Percentiles rank a stretch among this genome's conserved stretches.
These are phyloP conservation scores for Bujurquina vittata DNA, from an alignment of 2,113 vertebrate genomes.

Conservation along the genomic window DNA sequence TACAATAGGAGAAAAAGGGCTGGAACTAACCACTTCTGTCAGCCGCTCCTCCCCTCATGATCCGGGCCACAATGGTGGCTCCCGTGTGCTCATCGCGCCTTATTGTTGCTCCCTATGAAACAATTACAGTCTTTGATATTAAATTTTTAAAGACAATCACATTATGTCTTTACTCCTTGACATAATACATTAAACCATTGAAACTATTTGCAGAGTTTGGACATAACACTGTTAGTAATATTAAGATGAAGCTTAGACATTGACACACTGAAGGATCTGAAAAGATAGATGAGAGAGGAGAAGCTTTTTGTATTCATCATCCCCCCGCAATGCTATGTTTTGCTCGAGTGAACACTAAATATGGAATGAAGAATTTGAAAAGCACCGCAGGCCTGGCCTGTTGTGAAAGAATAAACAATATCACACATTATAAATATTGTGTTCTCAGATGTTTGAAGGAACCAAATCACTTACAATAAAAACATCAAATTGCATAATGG, in stretches of 20 bases:
- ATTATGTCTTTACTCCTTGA: too few relatives aligned
- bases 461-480: slow-evolving; percentile 43
- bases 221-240: neutral
- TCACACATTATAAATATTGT: slow-evolving; percentile 50
- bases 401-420: slow-evolving; percentile 23
- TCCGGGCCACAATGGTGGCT: slow-evolving; percentile 83
- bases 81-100: too few relatives aligned
- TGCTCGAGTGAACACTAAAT: neutral
- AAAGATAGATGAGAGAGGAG: neutral
- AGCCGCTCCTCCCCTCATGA: slow-evolving; percentile 93
- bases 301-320: too few relatives aligned
- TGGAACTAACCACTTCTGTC: slow-evolving; percentile 88
- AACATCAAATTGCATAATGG: slow-evolving; percentile 18
- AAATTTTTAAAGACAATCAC: too few relatives aligned
- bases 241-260: neutral
- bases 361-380: neutral
- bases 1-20: neutral
- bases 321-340: too few relatives aligned
- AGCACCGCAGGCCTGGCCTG: neutral
- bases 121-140: neutral
- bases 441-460: slow-evolving; percentile 41
- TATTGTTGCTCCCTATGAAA: too few relatives aligned
- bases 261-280: neutral
- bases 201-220: neutral
- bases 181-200: too few relatives aligned